Base-by-base conservation (phyloP, 2,888 invertebrate species). In the Lepidochrysops patricia region DNA sequence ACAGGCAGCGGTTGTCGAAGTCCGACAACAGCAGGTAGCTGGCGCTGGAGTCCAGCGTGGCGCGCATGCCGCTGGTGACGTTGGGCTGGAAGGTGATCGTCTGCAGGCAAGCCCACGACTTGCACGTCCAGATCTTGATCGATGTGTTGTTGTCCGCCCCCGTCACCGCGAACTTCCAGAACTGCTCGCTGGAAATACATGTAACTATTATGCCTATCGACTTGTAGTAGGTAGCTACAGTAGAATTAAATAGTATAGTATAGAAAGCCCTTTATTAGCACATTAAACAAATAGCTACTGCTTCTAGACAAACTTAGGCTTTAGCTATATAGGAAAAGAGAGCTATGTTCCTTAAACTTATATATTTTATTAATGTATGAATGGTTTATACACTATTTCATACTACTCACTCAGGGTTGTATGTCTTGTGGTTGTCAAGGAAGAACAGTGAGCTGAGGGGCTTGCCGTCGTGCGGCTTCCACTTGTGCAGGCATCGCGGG, bases 161-260 rank as follows among this genome's bases (percentile, higher is more conserved):
- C 0, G 98, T 98, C 48, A 98, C 92, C 0, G 96, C 97, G 83
- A 95, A 98, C 80, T 97, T 97, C 98, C 99, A 99, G 82, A 98
- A 97, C 75, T 95, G 87, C 57, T 83, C 83, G 62, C 84, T 88
- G 71, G 19, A 12, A 19, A 9, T 9, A 43, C 1, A 3, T 7
- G 13, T 23, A 19, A 19, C 9, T 29, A 29, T 6, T 5, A 5
- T 29, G 29, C 7, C 29, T 29, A 29, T 29, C 9, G n/a, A n/a
- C n/a, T n/a, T n/a, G n/a, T n/a, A 9, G 2, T 29, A 29, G 9
- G 2, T 29, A 29, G 29, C 6, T 29, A 29, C 9, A 29, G 9
- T 34, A 54, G 48, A 25, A 19, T 9, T 52, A 15, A 5, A 29
- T n/a, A n/a, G n/a, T n/a, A n/a, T n/a, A n/a, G n/a, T n/a, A n/a